Percentiles rank a stretch among this genome's conserved stretches.
Evolutionary conservation across 2,113 vertebrate genomes (phyloP).

Genomic region (Hystrix brachyura): DNA sequence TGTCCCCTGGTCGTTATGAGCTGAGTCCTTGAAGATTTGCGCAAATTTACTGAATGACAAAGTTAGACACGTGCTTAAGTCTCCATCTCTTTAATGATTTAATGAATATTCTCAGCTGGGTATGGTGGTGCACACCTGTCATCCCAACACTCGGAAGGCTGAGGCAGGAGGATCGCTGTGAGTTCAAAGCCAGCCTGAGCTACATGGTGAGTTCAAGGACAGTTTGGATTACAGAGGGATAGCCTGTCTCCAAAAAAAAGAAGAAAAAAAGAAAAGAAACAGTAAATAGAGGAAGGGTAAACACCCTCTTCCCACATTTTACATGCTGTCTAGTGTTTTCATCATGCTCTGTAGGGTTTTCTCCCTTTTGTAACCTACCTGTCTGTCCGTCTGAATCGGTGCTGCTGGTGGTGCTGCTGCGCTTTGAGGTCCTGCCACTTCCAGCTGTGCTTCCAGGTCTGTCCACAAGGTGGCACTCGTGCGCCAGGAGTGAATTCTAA

Average conservation of each 20-base stretch:
- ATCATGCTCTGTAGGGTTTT: fast-evolving
- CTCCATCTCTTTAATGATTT: too few relatives aligned
- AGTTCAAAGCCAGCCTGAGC: not conserved
- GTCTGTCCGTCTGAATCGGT: not conserved
- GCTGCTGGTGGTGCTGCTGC: fast-evolving
- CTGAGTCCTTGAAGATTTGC: too few relatives aligned
- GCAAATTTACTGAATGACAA: too few relatives aligned
- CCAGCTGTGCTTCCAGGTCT: not conserved
- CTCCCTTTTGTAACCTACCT: not conserved
- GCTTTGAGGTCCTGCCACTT: not conserved
- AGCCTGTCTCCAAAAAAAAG: not conserved
- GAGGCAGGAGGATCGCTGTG: not conserved
- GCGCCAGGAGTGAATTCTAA: not conserved
- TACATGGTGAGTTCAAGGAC: not conserved
- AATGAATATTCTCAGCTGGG: too few relatives aligned
- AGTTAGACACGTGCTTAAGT: too few relatives aligned
- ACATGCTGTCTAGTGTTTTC: fast-evolving
- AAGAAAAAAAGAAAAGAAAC: not conserved
- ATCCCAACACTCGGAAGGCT: not conserved
- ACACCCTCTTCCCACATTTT: fast-evolving
- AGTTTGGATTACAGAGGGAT: not conserved
- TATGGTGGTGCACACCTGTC: not conserved
- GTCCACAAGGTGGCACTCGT: constrained; percentile 24
- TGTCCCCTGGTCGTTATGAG: too few relatives aligned
- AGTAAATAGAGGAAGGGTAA: not conserved